These are phyloP conservation scores for Furcula furcula DNA, from an alignment of 2,888 invertebrate genomes.

Conservation along the genomic window DNA sequence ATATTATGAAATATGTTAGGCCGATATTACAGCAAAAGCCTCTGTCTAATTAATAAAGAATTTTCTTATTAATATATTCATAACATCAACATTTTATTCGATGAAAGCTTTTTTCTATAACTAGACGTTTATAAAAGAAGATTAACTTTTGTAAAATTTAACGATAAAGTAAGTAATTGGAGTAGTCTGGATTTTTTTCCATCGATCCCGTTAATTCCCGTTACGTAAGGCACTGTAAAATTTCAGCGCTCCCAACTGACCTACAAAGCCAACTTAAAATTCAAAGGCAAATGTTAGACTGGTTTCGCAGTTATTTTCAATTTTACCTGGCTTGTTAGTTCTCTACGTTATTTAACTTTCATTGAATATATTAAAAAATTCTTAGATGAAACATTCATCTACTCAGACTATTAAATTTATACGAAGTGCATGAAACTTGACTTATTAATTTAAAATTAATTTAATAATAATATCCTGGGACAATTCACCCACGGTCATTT, in stretches of 20 bases:
- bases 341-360: background rate
- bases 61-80: too few species aligned
- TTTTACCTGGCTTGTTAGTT: conserved; percentile 2
- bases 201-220: conserved; percentile 9
- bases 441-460: too few species aligned
- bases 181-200: conserved; percentile 10
- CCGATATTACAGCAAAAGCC: too few species aligned
- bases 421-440: too few species aligned
- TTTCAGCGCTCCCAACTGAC: conserved; percentile 19
- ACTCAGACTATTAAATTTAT: too few species aligned
- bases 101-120: background rate
- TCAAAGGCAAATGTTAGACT: conserved; percentile 14
- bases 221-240: conserved; percentile 20
- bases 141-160: background rate
- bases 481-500: too few species aligned
- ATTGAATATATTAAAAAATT: background rate
- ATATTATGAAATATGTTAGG: too few species aligned
- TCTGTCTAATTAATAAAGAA: too few species aligned
- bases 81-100: background rate
- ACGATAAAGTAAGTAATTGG: conserved; percentile 23
- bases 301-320: conserved; percentile 8
- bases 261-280: conserved; percentile 22
- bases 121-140: background rate
- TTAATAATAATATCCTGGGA: too few species aligned
- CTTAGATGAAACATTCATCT: too few species aligned